Base-by-base conservation (phyloP, 2,888 invertebrate genomes). In the Volucella inanis region DNA sequence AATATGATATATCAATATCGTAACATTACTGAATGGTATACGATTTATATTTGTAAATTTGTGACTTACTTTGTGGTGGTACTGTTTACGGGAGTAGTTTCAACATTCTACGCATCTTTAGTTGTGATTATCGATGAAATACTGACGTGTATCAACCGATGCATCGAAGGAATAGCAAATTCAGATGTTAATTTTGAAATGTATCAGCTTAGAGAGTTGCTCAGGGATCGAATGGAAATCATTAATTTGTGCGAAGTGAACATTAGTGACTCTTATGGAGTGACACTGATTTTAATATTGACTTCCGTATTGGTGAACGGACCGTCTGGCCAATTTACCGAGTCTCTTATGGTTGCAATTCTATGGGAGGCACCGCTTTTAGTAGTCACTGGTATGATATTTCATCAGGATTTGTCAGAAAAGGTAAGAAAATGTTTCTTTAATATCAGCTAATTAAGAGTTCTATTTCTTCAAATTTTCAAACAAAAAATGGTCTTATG, bases 401-500 rank as follows among this genome's bases (percentile, higher is more conserved):
- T 82, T 38, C 71, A 50, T 22, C 87, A 89, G 72, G 61, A 68
- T 31, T 68, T 89, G 9, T 38, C 65, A 8, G 71, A 71, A 50
- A 88, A 89, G 89, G 89, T 89, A 68, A 45, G 87, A 87, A 64
- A 11, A n/a, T 88, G 2, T 57, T 84, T 14, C 86, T 88, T 49
- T 88, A n/a, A n/a, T n/a, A n/a, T n/a, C n/a, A n/a, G n/a, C n/a
- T n/a, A n/a, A n/a, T n/a, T n/a, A n/a, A n/a, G n/a, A n/a, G n/a
- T n/a, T n/a, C n/a, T n/a, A n/a, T 88, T 67, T 87, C 88, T 50
- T 87, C 87, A 50, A 87, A 88, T 57, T n/a, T n/a, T n/a, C n/a
- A n/a, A n/a, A n/a, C n/a, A n/a, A n/a, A n/a, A n/a, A n/a, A n/a
- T n/a, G n/a, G n/a, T n/a, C n/a, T n/a, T n/a, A 2, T 18, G 2